Conservation (phyloP, 1,140 invertebrate genomes). For the Drosophila kohkoa region DNA sequence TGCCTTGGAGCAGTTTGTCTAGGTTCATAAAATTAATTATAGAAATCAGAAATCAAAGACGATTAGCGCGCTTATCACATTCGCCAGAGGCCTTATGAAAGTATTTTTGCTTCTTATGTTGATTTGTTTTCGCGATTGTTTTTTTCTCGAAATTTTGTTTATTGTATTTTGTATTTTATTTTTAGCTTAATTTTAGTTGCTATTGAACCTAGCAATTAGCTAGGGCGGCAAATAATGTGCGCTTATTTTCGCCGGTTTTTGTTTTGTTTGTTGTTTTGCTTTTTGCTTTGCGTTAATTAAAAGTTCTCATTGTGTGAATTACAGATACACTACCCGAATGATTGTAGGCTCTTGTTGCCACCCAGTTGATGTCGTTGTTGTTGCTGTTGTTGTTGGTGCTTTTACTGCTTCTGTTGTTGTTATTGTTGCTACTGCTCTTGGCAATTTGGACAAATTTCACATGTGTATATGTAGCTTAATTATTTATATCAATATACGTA, state of each 20-base stretch:
- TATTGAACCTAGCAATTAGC: conserved; percentile 77
- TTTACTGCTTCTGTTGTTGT: conserved; percentile 8
- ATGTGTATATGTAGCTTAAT: conserved; percentile 46
- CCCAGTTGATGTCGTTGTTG: conserved; percentile 9
- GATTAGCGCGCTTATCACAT: conserved; percentile 45
- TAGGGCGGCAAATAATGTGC: conserved; percentile 44
- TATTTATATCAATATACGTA: conserved; percentile 61
- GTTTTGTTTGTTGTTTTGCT: conserved; percentile 44
- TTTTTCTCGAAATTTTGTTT: conserved; percentile 12
- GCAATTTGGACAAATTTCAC: conserved; percentile 37
- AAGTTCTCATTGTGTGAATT: conserved; percentile 50
- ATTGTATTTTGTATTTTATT: conserved; percentile 50
- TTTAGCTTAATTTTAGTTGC: conserved; percentile 56
- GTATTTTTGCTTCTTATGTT: conserved; percentile 31
- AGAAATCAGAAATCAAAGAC: conserved; percentile 44
- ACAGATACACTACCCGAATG: conserved; percentile 42
- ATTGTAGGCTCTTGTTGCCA: conserved; percentile 22
- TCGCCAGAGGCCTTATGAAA: neutral
- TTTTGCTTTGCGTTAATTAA: conserved; percentile 46
- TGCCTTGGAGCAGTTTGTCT: conserved; percentile 11
- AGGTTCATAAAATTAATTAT: conserved; percentile 50
- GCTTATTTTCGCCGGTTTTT: conserved; percentile 46
- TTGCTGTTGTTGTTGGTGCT: conserved; percentile 23
- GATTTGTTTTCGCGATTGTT: conserved; percentile 21
- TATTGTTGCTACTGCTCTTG: conserved; percentile 15